Percentiles rank a stretch among this genome's conserved stretches.
phyloP scores from a whole-genome alignment of 2,888 invertebrate species.

The Balanococcus diminutus region DNA sequence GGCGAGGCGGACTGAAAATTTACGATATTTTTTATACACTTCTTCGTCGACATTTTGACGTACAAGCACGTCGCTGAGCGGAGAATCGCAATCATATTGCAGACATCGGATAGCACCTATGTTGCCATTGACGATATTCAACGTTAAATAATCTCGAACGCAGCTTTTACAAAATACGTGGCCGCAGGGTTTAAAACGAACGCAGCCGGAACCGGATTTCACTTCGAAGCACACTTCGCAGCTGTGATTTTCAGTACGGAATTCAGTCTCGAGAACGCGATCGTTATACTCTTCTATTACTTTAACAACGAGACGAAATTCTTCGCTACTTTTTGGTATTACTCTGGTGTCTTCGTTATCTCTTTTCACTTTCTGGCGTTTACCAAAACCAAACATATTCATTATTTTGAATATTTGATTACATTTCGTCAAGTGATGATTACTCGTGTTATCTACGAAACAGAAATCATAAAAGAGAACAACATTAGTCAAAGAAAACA shows the following conservation, averaged over 20 bases:
- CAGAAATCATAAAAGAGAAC: background rate
- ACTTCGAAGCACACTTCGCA: slow-evolving; percentile 39
- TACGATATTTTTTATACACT: slow-evolving; percentile 5
- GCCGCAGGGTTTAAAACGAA: slow-evolving; percentile 30
- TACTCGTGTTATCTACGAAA: background rate
- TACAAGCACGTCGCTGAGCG: background rate
- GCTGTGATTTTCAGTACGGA: background rate
- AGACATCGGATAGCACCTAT: slow-evolving; percentile 7
- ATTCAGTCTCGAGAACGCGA: background rate
- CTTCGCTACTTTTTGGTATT: background rate
- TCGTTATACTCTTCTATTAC: slow-evolving; percentile 41
- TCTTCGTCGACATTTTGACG: slow-evolving; percentile 30
- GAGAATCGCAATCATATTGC: background rate
- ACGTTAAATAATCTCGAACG: slow-evolving; percentile 30
- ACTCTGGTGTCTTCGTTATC: slow-evolving; percentile 7
- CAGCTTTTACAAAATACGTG: slow-evolving; percentile 42
- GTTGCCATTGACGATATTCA: slow-evolving; percentile 20
- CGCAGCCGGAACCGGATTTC: background rate
- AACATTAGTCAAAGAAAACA: background rate
- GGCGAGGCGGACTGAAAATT: slow-evolving; percentile 18
- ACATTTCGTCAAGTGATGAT: background rate
- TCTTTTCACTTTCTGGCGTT: background rate
- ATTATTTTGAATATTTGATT: background rate
- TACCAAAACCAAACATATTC: slow-evolving; percentile 12
- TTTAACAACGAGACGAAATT: background rate